These are phyloP conservation scores for Caenorhabditis brenneri DNA, from an alignment of 1,140 invertebrate species.

Conservation along the genomic window DNA sequence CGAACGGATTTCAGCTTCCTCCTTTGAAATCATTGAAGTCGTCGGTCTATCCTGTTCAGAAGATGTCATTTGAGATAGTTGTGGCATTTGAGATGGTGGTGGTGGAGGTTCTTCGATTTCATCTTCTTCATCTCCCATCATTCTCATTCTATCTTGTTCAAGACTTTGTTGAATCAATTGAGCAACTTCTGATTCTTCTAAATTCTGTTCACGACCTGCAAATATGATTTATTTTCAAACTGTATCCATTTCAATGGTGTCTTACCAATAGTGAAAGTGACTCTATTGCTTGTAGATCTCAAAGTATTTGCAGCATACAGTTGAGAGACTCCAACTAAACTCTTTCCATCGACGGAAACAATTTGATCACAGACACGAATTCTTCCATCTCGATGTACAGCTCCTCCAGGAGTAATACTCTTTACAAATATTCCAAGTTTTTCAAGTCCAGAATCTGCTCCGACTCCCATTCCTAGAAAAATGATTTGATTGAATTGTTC, in stretches of 20 bases:
- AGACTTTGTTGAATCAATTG: slow-evolving; percentile 62
- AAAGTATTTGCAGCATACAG: slow-evolving; percentile 95
- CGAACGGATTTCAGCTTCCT: slow-evolving; percentile 54
- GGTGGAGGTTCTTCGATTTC: slow-evolving; percentile 44
- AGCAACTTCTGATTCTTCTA: slow-evolving; percentile 69
- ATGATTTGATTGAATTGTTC: no score
- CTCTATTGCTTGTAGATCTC: slow-evolving; percentile 89
- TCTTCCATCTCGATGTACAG: slow-evolving; percentile 85
- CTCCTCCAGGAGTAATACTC: slow-evolving; percentile 92
- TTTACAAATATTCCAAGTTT: slow-evolving; percentile 97
- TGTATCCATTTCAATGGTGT: no score
- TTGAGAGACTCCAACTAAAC: slow-evolving; percentile 95
- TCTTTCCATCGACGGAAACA: slow-evolving; percentile 98
- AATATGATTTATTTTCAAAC: not conserved
- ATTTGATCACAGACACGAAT: slow-evolving; percentile 92
- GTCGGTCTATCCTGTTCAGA: slow-evolving; percentile 13
- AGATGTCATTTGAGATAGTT: not conserved
- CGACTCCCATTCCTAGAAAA: slow-evolving; percentile 79
- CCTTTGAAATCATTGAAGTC: slow-evolving; percentile 14
- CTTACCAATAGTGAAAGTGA: slow-evolving; percentile 74
- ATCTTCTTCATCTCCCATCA: slow-evolving; percentile 45
- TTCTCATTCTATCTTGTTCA: slow-evolving; percentile 55
- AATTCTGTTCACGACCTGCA: slow-evolving; percentile 62
- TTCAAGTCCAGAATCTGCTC: slow-evolving; percentile 95
- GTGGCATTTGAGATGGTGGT: slow-evolving; percentile 14